Evolutionary conservation across 1,140 invertebrate genomes (phyloP).

Genomic region (Amyelois transitella): DNA sequence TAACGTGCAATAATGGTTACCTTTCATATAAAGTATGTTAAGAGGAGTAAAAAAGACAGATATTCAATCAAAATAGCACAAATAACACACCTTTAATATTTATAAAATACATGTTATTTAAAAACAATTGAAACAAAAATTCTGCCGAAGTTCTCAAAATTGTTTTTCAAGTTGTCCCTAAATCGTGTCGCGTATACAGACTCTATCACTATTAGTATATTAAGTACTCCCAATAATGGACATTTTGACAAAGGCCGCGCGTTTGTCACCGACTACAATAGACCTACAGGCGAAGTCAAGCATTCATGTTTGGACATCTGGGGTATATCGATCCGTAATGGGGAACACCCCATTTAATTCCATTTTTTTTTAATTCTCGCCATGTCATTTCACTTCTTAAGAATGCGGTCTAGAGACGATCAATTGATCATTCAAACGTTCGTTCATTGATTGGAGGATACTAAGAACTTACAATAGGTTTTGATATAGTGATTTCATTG

Average conservation of each 20-base stretch:
- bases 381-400: conserved; percentile 22
- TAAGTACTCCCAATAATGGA: conserved; percentile 53
- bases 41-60: too few relatives aligned
- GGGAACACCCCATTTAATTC: conserved; percentile 21
- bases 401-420: conserved; percentile 12
- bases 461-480: too few relatives aligned
- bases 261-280: conserved; percentile 42
- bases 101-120: too few relatives aligned
- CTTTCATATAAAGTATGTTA: too few relatives aligned
- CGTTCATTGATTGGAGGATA: background rate
- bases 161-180: too few relatives aligned
- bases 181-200: background rate
- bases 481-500: too few relatives aligned
- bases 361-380: conserved; percentile 24
- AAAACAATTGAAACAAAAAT: too few relatives aligned
- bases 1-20: too few relatives aligned
- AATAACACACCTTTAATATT: too few relatives aligned
- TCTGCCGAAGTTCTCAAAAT: too few relatives aligned
- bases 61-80: too few relatives aligned
- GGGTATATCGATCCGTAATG: conserved; percentile 30
- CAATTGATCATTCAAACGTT: conserved; percentile 17
- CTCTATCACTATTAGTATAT: conserved; percentile 42
- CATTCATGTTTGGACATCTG: conserved; percentile 63
- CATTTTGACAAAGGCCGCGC: conserved; percentile 36
- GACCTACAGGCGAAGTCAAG: conserved; percentile 20